These are phyloP conservation scores for Micrasema longulum DNA, from an alignment of 1,140 invertebrate genomes.

Conservation along the genomic window DNA sequence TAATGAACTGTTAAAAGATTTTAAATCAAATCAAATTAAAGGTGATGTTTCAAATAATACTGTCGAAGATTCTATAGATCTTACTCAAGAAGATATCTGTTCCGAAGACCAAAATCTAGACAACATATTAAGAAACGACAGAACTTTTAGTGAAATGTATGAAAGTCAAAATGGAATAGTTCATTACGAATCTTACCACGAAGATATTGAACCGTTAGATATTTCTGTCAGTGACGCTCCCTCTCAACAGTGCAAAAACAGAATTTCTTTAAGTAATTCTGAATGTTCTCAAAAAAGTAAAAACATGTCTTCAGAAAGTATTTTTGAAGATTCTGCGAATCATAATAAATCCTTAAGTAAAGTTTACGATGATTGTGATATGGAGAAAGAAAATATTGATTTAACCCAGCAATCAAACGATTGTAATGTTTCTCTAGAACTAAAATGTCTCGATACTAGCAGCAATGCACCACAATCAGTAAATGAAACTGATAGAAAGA, in stretches of 20 bases:
- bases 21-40: constrained; percentile 9
- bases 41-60: not conserved
- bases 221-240: constrained; percentile 4
- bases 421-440: not conserved
- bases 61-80: constrained; percentile 25
- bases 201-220: constrained; percentile 23
- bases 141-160: constrained; percentile 32
- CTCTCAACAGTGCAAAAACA: not conserved
- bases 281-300: not conserved
- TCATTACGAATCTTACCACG: constrained; percentile 54
- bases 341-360: not conserved
- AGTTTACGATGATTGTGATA: constrained; percentile 4
- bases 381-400: constrained; percentile 37
- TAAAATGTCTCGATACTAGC: not conserved
- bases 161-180: constrained; percentile 50
- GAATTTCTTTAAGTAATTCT: not conserved
- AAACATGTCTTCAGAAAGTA: constrained; percentile 11
- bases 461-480: not conserved
- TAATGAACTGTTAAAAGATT: constrained; percentile 19
- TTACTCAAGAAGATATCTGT: constrained; percentile 28
- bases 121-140: constrained; percentile 18
- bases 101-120: constrained; percentile 18
- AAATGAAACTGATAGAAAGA: not conserved
- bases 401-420: constrained; percentile 38
- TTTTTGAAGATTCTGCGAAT: constrained; percentile 14